Evolutionary conservation across 2,113 vertebrate genomes (phyloP), one percentile per base, ranked within the genome.

Genomic region (Fukomys damarensis): DNA sequence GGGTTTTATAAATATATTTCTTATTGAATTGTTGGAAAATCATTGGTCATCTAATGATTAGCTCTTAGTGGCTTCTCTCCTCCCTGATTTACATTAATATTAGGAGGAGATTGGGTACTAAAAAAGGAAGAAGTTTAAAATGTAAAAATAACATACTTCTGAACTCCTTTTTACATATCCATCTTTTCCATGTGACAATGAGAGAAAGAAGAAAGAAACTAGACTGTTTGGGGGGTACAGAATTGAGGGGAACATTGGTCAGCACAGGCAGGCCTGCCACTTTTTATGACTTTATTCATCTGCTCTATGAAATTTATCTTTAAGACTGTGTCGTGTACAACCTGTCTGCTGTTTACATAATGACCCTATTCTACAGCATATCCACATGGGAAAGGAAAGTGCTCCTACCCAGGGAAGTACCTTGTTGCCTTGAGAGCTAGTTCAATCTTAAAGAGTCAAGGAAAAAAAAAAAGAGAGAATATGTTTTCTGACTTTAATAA

Each of bases 1-100:
- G 77, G 93, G 84, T 81, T 96, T 95, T 95, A 86, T 96, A 98
- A 97, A 80, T 7, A 38, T 59, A 83, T 82, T 84, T 87, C 85
- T 90, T 22, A 10, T 19, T 1, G 16, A 59, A 76, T 3, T 46
- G 12, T 58, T 95, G 49, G 32, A 49, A 95, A 91, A 41, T 63
- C 22, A 72, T 65, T 93, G 49, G 74, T 58, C 79, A 52, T 46
- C 41, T 72, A 77, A 93, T 85, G 81, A 89, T 89, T 49, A 65
- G 17, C 9, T 52, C 12, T 17, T 49, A 26, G 35, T 86, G 66
- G 74, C 32, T 79, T 90, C 72, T 54, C 28, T 54, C 70, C 95
- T 89, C 38, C 14, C 16, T 95, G 3, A 32, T 81, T 0, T 41
- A 59, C 9, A 32, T 81, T 85, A 82, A 35, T 46, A 91, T 35